Conservation (phyloP, 64 coral and sea anemone genomes). For the Pocillopora damicornis region DNA sequence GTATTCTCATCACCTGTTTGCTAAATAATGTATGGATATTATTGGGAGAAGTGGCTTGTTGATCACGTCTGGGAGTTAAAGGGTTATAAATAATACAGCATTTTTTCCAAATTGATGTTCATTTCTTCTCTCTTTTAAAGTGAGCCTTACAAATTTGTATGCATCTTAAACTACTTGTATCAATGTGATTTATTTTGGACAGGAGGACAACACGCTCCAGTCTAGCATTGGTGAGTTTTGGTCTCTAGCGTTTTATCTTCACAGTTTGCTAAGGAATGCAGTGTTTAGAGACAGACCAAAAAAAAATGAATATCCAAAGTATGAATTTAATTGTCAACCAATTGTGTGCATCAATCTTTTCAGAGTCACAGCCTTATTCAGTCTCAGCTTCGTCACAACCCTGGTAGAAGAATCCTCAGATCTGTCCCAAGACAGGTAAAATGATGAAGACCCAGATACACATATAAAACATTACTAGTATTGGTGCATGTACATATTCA, state of each 20-base stretch:
- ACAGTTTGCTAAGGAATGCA: neutral
- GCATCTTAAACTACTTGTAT: neutral
- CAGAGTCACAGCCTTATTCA: constrained; percentile 80
- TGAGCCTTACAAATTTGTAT: too few relatives aligned
- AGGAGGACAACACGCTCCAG: constrained; percentile 87
- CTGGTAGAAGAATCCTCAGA: constrained; percentile 74
- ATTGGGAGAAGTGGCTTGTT: too few relatives aligned
- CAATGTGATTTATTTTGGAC: neutral
- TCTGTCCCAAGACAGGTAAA: constrained; percentile 86
- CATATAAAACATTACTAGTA: neutral
- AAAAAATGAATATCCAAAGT: too few relatives aligned
- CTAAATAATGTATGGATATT: too few relatives aligned
- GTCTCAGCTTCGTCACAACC: constrained; percentile 69
- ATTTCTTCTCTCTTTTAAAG: neutral
- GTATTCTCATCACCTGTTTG: too few relatives aligned
- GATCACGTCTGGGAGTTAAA: too few relatives aligned
- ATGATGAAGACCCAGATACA: neutral
- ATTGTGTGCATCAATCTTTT: neutral
- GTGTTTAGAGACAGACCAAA: neutral
- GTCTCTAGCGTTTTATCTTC: neutral
- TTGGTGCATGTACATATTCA: neutral
- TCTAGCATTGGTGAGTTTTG: constrained; percentile 71
- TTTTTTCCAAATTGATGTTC: neutral
- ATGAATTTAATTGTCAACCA: neutral
- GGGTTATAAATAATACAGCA: too few relatives aligned